A percentile compares a stretch with the other conserved stretches of the same genome.
These are phyloP conservation scores for Lampropteryx suffumata DNA, from an alignment of 2,888 invertebrate species.

Conservation along the genomic window DNA sequence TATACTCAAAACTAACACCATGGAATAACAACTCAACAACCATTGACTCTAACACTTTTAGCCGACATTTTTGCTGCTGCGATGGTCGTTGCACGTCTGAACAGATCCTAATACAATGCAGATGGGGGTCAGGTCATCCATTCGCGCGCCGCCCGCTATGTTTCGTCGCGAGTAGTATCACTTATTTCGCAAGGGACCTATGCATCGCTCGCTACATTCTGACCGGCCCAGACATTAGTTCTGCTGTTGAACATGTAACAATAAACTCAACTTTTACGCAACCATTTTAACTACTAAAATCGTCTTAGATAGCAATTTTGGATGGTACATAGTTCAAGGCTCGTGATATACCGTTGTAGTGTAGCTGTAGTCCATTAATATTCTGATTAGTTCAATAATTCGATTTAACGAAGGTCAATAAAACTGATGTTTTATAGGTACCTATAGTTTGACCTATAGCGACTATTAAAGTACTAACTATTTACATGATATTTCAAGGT, in stretches of 20 bases:
- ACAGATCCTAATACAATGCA: too few species aligned
- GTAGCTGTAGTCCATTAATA: slow-evolving; percentile 13
- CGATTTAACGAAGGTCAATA: slow-evolving; percentile 20
- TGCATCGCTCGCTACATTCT: slow-evolving; percentile 25
- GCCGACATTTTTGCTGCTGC: too few species aligned
- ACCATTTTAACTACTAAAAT: slow-evolving; percentile 31
- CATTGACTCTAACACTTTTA: too few species aligned
- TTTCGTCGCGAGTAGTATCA: slow-evolving; percentile 28
- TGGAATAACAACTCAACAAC: too few species aligned
- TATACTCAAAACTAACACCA: not conserved
- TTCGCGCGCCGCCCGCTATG: slow-evolving; percentile 28
- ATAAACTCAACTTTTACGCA: slow-evolving; percentile 27
- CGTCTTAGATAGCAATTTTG: slow-evolving; percentile 21
- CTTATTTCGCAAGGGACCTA: slow-evolving; percentile 41
- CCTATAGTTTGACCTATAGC: too few species aligned
- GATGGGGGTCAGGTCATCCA: slow-evolving; percentile 49
- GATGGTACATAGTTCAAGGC: slow-evolving; percentile 30
- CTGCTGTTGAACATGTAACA: slow-evolving; percentile 24
- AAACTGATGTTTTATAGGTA: not conserved
- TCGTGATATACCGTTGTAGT: not conserved
- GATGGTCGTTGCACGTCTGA: too few species aligned
- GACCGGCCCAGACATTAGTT: slow-evolving; percentile 24
- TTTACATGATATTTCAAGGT: too few species aligned
- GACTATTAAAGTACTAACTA: too few species aligned
- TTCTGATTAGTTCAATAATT: slow-evolving; percentile 10